Percentiles rank a stretch among this genome's conserved stretches.
phyloP scores from a whole-genome alignment of 2,888 invertebrate species.

The Tyria jacobaeae region DNA sequence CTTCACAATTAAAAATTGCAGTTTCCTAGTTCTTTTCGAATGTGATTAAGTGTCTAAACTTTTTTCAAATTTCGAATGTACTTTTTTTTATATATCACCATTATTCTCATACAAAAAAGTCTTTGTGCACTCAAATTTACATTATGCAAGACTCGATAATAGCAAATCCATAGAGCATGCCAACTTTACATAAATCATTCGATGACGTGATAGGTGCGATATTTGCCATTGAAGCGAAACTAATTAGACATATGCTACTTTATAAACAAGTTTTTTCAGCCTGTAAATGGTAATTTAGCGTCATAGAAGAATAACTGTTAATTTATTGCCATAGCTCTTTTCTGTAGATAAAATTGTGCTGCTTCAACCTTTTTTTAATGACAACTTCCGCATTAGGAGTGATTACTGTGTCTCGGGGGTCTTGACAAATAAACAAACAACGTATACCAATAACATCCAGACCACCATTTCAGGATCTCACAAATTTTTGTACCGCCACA shows the following conservation, averaged over 20 bases:
- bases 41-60: no score
- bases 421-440: no score
- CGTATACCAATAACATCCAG: no score
- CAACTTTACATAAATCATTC: background rate
- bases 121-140: background rate
- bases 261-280: background rate
- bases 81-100: background rate
- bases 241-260: background rate
- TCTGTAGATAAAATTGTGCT: background rate
- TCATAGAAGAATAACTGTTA: background rate
- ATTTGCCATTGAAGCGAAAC: background rate
- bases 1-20: no score
- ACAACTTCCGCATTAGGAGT: no score
- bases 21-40: no score
- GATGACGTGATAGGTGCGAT: conserved; percentile 6
- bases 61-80: no score
- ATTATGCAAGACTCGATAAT: background rate
- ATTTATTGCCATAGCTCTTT: background rate
- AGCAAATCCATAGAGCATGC: background rate
- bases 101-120: background rate
- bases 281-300: background rate
- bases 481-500: no score
- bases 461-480: no score
- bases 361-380: background rate
- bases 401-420: no score